Conservation (phyloP, 2,888 invertebrate genomes). For the Tuberolachnus salignus region DNA sequence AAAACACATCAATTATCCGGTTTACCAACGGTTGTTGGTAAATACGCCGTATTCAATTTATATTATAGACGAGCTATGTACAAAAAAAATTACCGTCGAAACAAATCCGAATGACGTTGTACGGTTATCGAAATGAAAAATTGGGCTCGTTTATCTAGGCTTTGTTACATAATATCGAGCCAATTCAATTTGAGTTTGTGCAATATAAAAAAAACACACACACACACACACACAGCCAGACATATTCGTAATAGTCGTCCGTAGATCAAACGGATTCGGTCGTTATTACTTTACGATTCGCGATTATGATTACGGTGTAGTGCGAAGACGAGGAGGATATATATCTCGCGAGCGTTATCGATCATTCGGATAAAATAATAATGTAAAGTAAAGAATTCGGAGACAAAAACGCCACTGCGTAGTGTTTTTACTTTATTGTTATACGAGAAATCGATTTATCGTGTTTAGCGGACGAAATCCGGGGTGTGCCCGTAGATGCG, state of each 20-base stretch:
- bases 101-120: neutral
- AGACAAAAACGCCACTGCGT: neutral
- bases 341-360: neutral
- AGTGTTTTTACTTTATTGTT: too few species aligned
- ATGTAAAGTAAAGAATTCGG: neutral
- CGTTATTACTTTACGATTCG: neutral
- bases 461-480: neutral
- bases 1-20: too few species aligned
- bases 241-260: neutral
- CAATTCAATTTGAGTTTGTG: neutral
- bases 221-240: neutral
- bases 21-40: too few species aligned
- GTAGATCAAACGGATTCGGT: neutral
- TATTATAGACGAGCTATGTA: too few species aligned
- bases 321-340: neutral
- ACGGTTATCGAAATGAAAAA: neutral
- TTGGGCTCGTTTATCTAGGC: neutral
- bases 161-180: too few species aligned
- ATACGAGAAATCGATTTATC: neutral
- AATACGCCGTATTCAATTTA: too few species aligned
- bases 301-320: neutral
- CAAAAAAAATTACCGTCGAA: too few species aligned
- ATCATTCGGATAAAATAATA: neutral
- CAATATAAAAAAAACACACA: neutral
- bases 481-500: too few species aligned